Base-by-base conservation (phyloP, 1,140 invertebrate genomes). In the Helicoverpa armigera region DNA sequence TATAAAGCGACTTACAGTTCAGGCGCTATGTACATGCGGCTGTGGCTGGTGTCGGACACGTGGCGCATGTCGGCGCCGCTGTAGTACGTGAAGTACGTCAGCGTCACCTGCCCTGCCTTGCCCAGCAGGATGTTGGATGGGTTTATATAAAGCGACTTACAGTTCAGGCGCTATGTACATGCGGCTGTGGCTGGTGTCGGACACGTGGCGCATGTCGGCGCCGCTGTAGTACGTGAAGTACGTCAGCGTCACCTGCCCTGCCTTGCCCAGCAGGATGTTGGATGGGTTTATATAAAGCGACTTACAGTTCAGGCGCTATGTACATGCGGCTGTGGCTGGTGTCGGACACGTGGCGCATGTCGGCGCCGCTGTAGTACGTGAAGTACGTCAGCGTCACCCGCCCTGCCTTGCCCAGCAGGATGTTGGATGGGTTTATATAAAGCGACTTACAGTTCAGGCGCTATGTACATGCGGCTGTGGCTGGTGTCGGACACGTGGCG, bases 121-220 rank as follows among this genome's bases (percentile, higher is more conserved):
- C 97, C 96, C 0, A 98, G 94, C 35, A 98, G 94, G 60, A 98
- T 94, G 93, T 98, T 97, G 13, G 96, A 95, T 1, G 97, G 96
- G 84, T 96, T 96, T 23, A 98, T 23, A 23, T 23, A 23, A 23
- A 23, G 23, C 75, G 1, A 16, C 29, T 61, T 86, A 87, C 31
- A 94, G 83, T 94, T 97, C 97, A 5, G 98, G 97, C 12, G 98
- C 97, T 4, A 96, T 93, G 90, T 97, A 97, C 35, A 96, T 88
- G 53, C 95, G 92, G 70, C 18, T 16, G 23, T 16, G 58, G 51
- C 50, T 56, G n/a, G 54, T 23, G 10, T 31, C 48, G 0, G 31
- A 9, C 18, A 82, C 10, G 9, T 82, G 60, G 9, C 79, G 43
- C 85, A 89, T 85, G 7, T 85, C 87, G 2, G 82, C 29, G 0